Evolutionary conservation across 2,888 invertebrate species (phyloP), one percentile per base, ranked within the genome.

Genomic region (Zonitis immaculata): DNA sequence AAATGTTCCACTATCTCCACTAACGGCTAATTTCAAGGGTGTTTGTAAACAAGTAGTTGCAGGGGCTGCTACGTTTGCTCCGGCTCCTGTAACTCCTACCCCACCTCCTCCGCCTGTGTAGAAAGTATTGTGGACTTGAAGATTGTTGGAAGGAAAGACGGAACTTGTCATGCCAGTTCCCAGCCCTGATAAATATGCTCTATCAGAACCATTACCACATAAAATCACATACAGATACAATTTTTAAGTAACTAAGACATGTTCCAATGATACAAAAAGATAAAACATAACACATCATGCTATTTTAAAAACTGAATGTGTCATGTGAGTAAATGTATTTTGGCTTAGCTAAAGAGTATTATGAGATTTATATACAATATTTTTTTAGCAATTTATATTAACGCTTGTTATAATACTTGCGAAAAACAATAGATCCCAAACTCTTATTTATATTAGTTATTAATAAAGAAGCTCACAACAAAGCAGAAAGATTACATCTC

Each of bases 111-210:
- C 28, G 11, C 53, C 48, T 46, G 77, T 73, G 67, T 77, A 79
- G 67, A 74, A 74, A 63, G 77, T 72, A 64, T 77, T 76, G 66
- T 77, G 78, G 63, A 76, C 73, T 73, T 74, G 71, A 66, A 77
- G 66, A 72, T 72, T 66, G 71, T 65, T 61, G 58, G 66, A 66
- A 42, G 71, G 66, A 63, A 78, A 76, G 54, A 77, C 68, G 54
- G 75, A 71, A 51, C 77, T 70, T 67, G 76, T 72, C 68, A 77
- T 73, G 64, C 73, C 74, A 60, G 73, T 66, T 53, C 72, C 75
- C 69, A 77, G 66, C 65, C 79, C 79, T 75, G 65, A 68, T 54
- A 57, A 57, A 59, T 58, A 58, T 35, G 56, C 61, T 56, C 64
- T 61, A 59, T 62, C 60, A 61, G 58, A 61, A 62, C 58, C 57